Base-by-base conservation (phyloP, 2,888 invertebrate genomes). In the Cartodere bifasciata region DNA sequence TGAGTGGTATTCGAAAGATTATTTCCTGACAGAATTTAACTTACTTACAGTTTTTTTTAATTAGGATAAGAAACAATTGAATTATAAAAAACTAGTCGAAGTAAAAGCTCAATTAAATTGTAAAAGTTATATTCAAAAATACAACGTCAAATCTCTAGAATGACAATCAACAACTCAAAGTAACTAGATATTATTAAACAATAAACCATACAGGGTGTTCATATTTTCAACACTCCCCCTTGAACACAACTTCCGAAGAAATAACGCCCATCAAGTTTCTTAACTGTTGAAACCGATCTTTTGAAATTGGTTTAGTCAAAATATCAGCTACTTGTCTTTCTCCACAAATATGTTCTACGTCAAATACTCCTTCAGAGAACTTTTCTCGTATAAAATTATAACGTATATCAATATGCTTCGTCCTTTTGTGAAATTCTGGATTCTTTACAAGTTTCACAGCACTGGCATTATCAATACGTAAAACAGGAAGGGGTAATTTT, bases 321-420 rank as follows among this genome's bases (percentile, higher is more conserved):
- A 35, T 21, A 20, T 35, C 31, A n/a, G 35, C 27, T 9, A 31
- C 5, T 17, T 35, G 35, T 3, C 23, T 10, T 23, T 31, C 27
- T 10, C 31, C 16, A 3, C 15, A 10, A 2, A 35, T 21, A 17
- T 35, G 28, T 23, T 31, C 16, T 10, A 32, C n/a, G 4, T 7
- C 10, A 4, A 35, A 11, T n/a, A 12, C 21, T 3, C 31, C 35
- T 17, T 32, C 23, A 20, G 13, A 20, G 11, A 13, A 23, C 17
- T 35, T 31, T 16, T 42, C 39, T 11, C 39, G 11, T n/a, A 42
- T 26, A 35, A 37, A 40, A 29, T 29, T 20, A 29, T 37, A 42
- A 11, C 30, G 28, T 2, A 40, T 25, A 4, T 38, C 40, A 9
- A 42, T 40, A 26, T 42, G 40, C 29, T 40, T 40, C 2, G 38